Evolutionary conservation across 2,888 invertebrate species (phyloP).

Genomic region (Artemia sinica): DNA sequence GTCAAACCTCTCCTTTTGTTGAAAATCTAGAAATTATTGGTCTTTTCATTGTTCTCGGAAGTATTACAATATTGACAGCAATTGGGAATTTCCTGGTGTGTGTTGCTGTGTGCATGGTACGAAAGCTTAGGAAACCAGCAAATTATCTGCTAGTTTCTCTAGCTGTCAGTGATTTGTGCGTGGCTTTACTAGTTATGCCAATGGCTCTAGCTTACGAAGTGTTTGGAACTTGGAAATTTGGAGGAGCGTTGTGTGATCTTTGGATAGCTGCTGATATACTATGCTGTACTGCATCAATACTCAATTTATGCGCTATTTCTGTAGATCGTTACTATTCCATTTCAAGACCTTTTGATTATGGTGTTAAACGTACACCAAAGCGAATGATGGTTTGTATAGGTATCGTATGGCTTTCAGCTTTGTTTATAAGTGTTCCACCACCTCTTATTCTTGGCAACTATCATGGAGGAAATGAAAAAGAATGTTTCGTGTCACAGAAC

Average conservation of each 20-base stretch:
- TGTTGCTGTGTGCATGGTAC: slow-evolving; percentile 82
- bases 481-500: slow-evolving; percentile 77
- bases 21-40: background rate
- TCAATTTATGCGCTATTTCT: slow-evolving; percentile 93
- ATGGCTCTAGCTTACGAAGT: slow-evolving; percentile 88
- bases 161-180: slow-evolving; percentile 89
- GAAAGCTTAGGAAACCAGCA: slow-evolving; percentile 71
- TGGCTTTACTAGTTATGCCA: slow-evolving; percentile 90
- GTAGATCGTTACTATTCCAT: slow-evolving; percentile 86
- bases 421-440: slow-evolving; percentile 81
- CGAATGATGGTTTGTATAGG: slow-evolving; percentile 79
- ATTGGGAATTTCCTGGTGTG: slow-evolving; percentile 84
- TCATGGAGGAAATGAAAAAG: slow-evolving; percentile 40
- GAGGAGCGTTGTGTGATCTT: slow-evolving; percentile 71
- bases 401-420: slow-evolving; percentile 80
- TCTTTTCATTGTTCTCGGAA: background rate
- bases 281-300: slow-evolving; percentile 93
- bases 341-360: slow-evolving; percentile 83
- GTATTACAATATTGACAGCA: slow-evolving; percentile 50
- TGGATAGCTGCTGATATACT: slow-evolving; percentile 96
- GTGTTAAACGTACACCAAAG: slow-evolving; percentile 77
- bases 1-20: no score
- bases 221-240: slow-evolving; percentile 82
- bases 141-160: slow-evolving; percentile 82
- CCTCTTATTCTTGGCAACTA: slow-evolving; percentile 73